Percentiles rank a stretch among this genome's conserved stretches.
These are phyloP conservation scores for Esperia sulphurella DNA, from an alignment of 2,888 invertebrate species.

Conservation along the genomic window DNA sequence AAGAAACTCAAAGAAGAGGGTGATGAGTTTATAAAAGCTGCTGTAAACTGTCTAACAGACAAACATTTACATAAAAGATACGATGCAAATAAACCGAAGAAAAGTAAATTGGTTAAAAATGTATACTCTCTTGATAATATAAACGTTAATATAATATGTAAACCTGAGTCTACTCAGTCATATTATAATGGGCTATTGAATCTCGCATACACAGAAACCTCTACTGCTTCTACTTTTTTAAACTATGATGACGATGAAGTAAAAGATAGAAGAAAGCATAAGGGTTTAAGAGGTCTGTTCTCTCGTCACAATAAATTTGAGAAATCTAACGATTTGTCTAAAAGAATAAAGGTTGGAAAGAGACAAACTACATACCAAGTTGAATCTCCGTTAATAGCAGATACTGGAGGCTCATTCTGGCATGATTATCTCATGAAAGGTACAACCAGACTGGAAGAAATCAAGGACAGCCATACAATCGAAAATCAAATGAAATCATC, in stretches of 20 bases:
- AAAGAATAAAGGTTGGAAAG: constrained; percentile 11
- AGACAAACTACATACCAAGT: constrained; percentile 24
- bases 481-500: not conserved
- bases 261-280: constrained; percentile 15
- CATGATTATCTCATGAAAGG: constrained; percentile 31
- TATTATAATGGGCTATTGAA: not conserved
- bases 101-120: constrained; percentile 23
- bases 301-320: constrained; percentile 19
- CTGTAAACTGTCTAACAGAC: constrained; percentile 24
- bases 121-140: constrained; percentile 53
- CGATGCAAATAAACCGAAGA: not conserved
- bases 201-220: not conserved
- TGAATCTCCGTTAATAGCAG: constrained; percentile 32
- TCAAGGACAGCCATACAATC: not conserved
- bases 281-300: constrained; percentile 27
- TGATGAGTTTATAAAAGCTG: constrained; percentile 20
- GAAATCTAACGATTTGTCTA: not conserved
- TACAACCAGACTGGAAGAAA: constrained; percentile 10
- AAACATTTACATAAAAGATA: constrained; percentile 6
- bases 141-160: constrained; percentile 56
- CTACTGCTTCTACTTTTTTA: not conserved
- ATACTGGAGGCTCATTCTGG: constrained; percentile 39
- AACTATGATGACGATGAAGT: constrained; percentile 15
- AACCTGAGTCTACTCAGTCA: constrained; percentile 16
- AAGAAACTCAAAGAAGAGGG: constrained; percentile 25